phyloP scores from a whole-genome alignment of 2,113 vertebrate species.

The Poecile atricapillus region DNA sequence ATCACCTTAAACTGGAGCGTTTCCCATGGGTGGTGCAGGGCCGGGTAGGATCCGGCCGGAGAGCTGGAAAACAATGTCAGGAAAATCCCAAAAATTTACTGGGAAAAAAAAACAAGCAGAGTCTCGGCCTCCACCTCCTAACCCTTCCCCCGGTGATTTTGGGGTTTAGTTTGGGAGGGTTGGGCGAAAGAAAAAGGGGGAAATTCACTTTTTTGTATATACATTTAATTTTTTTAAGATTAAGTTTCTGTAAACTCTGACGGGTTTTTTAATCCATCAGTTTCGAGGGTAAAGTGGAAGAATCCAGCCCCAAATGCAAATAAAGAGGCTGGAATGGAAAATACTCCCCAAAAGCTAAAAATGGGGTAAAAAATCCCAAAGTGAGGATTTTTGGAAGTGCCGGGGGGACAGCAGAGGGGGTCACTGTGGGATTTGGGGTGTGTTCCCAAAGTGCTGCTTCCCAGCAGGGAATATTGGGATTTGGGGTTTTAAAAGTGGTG shows the following conservation, averaged over 20 bases:
- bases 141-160: background rate
- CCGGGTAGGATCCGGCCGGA: background rate
- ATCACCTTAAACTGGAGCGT: background rate
- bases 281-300: background rate
- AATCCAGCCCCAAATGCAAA: background rate
- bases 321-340: background rate
- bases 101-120: background rate
- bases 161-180: background rate
- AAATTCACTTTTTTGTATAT: background rate
- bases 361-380: background rate
- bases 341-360: background rate
- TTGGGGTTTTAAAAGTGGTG: background rate
- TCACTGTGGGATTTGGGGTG: background rate
- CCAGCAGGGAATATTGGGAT: background rate
- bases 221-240: background rate
- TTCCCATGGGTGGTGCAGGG: background rate
- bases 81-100: constrained; percentile 25
- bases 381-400: background rate
- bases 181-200: background rate
- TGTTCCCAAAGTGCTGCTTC: background rate
- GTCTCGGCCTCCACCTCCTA: background rate
- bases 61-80: constrained; percentile 51
- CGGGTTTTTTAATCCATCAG: rapidly evolving
- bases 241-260: background rate
- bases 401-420: background rate